These are phyloP conservation scores for Cnemophilus loriae DNA, from an alignment of 2,113 vertebrate species.

Conservation along the genomic window DNA sequence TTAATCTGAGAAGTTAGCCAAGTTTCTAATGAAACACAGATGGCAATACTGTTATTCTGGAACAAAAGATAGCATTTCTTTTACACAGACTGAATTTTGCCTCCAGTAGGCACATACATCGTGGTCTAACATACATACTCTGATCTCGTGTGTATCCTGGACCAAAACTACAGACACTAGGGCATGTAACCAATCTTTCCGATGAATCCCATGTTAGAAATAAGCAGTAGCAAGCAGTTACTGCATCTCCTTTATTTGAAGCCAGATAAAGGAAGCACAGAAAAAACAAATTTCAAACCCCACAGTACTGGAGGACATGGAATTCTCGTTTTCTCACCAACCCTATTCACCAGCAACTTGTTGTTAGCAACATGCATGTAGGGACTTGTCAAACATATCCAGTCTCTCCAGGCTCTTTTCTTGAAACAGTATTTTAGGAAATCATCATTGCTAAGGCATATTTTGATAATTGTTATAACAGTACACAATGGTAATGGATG, in stretches of 20 bases:
- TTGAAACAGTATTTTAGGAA: background rate
- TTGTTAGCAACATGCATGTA: background rate
- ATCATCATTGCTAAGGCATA: background rate
- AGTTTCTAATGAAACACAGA: slow-evolving; percentile 5
- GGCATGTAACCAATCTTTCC: background rate
- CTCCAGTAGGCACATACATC: background rate
- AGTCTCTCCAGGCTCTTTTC: background rate
- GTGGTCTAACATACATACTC: background rate
- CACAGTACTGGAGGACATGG: background rate
- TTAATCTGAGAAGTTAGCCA: background rate
- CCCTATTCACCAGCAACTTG: background rate
- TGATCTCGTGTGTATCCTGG: background rate
- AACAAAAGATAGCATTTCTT: background rate
- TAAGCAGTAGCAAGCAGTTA: background rate
- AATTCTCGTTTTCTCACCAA: background rate
- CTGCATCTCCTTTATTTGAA: background rate
- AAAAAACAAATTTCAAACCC: background rate
- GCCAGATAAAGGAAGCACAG: background rate
- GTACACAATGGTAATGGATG: background rate
- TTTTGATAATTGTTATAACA: background rate
- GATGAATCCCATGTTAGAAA: background rate
- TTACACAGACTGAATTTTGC: background rate
- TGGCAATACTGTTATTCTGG: background rate
- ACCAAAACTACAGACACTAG: background rate
- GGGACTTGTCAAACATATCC: background rate